Base-by-base conservation (phyloP, 2,113 vertebrate species). In the Herpailurus yagouaroundi region DNA sequence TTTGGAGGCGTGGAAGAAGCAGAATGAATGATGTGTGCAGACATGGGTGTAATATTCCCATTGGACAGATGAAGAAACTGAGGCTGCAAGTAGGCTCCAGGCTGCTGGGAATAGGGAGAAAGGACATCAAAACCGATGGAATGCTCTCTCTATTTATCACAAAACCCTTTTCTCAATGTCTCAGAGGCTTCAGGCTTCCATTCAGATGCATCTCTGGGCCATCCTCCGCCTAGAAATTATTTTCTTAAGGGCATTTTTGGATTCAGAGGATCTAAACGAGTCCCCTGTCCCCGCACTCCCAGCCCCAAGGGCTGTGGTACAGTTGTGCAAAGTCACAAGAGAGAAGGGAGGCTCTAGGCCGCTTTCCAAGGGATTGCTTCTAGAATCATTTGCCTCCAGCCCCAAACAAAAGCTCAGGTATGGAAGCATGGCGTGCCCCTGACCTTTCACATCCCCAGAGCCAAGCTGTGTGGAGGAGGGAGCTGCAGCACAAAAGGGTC, bases 401-500 rank as follows among this genome's bases (percentile, higher is more conserved):
- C 25, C 9, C 89, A 87, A 64, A 99, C 98, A 99, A 99, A 98
- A 97, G 89, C 98, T 97, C 99, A 99, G 99, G 99, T 99, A 99
- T 45, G 97, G 98, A 98, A 98, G 89, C 95, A 97, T 81, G 97
- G 98, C 97, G 1, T 81, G 98, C 96, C 98, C 95, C 98, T 99
- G 99, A 99, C 99, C 99, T 99, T 99, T 99, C 99, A 98, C 99
- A 99, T 57, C 48, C 13, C 77, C 0, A 80, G 97, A 98, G 85
- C 97, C 95, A 97, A 97, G 85, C 98, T 97, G 98, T 8, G 87
- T 86, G 97, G 98, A 98, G 99, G 98, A 97, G 97, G 97, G 93
- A 98, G 91, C 91, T 16, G 95, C 89, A 0, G 0, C 98, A 99
- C 99, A 99, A 99, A 99, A 98, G 98, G 96, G 97, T 98, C 98